These are phyloP conservation scores for Adelosebastes latens DNA, from an alignment of 2,797 vertebrate genomes.

Conservation along the genomic window DNA sequence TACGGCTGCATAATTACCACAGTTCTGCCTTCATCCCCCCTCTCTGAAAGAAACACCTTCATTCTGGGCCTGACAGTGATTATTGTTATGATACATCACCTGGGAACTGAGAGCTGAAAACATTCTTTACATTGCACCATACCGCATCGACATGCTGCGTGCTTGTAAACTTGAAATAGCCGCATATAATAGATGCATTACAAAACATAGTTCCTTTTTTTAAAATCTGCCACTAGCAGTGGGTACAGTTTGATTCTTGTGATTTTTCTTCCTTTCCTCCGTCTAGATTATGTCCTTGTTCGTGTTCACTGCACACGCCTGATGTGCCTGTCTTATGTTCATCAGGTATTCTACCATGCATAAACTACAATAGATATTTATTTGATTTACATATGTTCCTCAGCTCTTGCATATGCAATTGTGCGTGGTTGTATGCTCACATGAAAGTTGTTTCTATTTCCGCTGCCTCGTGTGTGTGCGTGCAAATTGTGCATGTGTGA, in stretches of 20 bases:
- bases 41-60: conserved; percentile 77
- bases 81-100: conserved; percentile 82
- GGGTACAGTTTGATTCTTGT: not conserved
- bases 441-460: conserved; percentile 46
- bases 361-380: conserved; percentile 44
- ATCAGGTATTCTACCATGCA: conserved; percentile 37
- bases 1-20: conserved; percentile 83
- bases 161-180: conserved; percentile 16
- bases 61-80: conserved; percentile 79
- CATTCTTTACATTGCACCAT: conserved; percentile 46
- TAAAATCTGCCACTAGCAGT: conserved; percentile 9
- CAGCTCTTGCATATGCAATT: conserved; percentile 45
- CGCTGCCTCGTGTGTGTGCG: conserved; percentile 19
- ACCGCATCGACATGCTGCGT: conserved; percentile 6
- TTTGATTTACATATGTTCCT: conserved; percentile 58
- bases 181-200: conserved; percentile 19
- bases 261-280: conserved; percentile 6
- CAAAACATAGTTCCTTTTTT: conserved; percentile 1
- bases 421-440: conserved; percentile 37
- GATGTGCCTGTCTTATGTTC: conserved; percentile 37
- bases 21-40: conserved; percentile 73
- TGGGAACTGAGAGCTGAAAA: conserved; percentile 67
- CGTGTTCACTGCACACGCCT: conserved; percentile 15
- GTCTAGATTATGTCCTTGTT: conserved; percentile 24
- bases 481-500: conserved; percentile 70